Base-by-base conservation (phyloP, 2,797 vertebrate genomes). In the Acipenser oxyrinchus region DNA sequence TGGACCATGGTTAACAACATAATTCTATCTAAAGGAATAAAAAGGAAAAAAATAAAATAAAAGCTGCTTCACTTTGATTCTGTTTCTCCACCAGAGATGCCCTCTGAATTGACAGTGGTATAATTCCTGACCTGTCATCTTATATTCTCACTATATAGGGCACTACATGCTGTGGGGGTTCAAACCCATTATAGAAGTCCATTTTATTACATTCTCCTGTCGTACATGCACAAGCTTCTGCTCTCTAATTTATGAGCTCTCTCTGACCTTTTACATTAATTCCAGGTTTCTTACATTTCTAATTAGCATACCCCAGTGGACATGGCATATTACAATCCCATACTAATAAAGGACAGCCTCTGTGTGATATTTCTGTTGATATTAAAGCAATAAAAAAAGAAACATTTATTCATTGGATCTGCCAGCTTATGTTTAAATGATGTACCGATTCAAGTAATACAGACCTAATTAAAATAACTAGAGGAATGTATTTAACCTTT, bases 401-500 rank as follows among this genome's bases (percentile, higher is more conserved):
- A 15, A 67, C 49, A n/a, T 66, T 60, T 48, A 60, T 67, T 67
- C 12, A 13, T 13, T 10, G 12, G 57, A 23, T 51, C 13, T 15
- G 10, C 60, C 6, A 18, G 60, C 60, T 37, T 62, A 23, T 48
- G 18, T 37, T 62, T 9, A 11, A 8, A 67, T 18, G 6, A 59
- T 3, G n/a, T 10, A 55, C 9, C n/a, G 52, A 5, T 49, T 60
- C n/a, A 53, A 59, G 55, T 60, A 59, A 50, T 66, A 60, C 55
- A 66, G 57, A 60, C 8, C 12, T 66, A 66, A 60, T 66, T 62
- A 62, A 62, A 60, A 59, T 50, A 60, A 66, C 55, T 51, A 18
- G 12, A 12, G 15, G 60, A 10, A 8, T 10, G 11, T n/a, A 61
- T 13, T 67, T 51, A 62, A 62, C 66, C 66, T 69, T 69, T 65